Conservation (phyloP, 2,113 vertebrate species). For the Lepisosteus osseus region DNA sequence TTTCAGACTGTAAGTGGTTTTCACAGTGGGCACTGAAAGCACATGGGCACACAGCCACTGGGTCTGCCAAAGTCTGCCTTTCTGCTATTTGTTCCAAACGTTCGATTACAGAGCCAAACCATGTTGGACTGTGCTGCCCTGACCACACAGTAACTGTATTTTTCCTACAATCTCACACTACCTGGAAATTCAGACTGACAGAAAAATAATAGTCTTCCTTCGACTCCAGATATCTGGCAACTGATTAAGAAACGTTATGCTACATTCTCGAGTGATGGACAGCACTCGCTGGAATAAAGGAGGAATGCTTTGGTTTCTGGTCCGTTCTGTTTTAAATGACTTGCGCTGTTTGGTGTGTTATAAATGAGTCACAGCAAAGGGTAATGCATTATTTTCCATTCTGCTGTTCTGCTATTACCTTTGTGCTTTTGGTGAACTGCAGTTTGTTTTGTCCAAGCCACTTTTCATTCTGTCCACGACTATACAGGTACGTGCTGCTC, state of each 20-base stretch:
- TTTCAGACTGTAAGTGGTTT: conserved; percentile 59
- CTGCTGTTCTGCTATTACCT: too few species aligned
- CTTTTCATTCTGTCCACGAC: too few species aligned
- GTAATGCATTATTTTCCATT: background rate
- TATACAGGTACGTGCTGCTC: too few species aligned
- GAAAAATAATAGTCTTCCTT: too few species aligned
- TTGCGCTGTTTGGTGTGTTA: background rate
- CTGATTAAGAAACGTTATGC: too few species aligned
- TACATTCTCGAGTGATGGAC: too few species aligned
- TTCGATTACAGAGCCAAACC: conserved; percentile 33
- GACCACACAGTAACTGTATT: background rate
- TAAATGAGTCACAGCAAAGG: background rate
- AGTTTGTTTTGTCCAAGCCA: too few species aligned
- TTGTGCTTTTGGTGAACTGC: too few species aligned
- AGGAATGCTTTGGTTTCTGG: background rate
- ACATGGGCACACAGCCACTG: background rate
- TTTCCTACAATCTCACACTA: background rate
- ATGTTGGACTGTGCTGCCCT: conserved; percentile 33
- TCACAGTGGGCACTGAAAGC: conserved; percentile 44
- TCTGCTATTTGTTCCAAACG: conserved; percentile 8
- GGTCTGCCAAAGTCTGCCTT: conserved; percentile 56
- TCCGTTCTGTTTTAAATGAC: conserved; percentile 2
- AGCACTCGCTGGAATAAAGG: too few species aligned
- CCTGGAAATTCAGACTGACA: background rate
- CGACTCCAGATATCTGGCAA: too few species aligned